Percentiles rank a stretch among this genome's conserved stretches.
phyloP scores from a whole-genome alignment of 2,888 invertebrate species.

The Micoletzkya japonica region DNA sequence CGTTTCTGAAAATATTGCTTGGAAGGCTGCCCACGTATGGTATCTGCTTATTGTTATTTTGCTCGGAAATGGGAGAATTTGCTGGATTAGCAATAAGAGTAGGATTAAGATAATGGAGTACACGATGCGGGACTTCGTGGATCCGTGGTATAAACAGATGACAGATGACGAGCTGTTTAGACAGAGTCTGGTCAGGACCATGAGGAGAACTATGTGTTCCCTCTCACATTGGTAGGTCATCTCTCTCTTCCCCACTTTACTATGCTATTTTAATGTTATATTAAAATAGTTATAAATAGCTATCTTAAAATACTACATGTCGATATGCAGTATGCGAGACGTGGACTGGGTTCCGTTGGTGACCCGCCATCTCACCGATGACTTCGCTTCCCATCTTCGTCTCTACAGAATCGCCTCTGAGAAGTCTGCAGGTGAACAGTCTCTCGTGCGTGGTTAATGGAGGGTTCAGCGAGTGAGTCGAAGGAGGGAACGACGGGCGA shows the following conservation, averaged over 20 bases:
- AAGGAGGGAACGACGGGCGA: conserved; percentile 27
- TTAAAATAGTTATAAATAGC: not conserved
- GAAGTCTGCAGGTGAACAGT: not conserved
- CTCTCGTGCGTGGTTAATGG: not conserved
- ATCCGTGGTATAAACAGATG: conserved; percentile 58
- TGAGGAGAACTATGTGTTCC: conserved; percentile 51
- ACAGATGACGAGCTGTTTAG: conserved; percentile 52
- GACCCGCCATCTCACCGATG: conserved; percentile 84
- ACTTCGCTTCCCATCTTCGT: conserved; percentile 84
- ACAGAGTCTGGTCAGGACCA: conserved; percentile 50
- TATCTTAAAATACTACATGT: not conserved
- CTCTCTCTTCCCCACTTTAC: not conserved
- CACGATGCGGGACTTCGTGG: conserved; percentile 59
- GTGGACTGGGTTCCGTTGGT: conserved; percentile 88
- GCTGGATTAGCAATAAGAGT: not conserved
- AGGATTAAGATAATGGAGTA: conserved; percentile 49
- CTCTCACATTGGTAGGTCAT: conserved; percentile 48
- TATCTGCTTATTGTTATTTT: not conserved
- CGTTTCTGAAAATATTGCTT: not conserved
- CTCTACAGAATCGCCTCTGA: conserved; percentile 77
- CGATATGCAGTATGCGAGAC: conserved; percentile 63
- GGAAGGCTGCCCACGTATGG: too few species aligned
- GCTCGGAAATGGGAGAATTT: too few species aligned
- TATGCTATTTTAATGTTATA: not conserved
- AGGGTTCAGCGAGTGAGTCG: not conserved